Percentiles rank a stretch among this genome's conserved stretches.
Conservation (phyloP, 2,888 invertebrate genomes). For the Polyommatus icarus region DNA sequence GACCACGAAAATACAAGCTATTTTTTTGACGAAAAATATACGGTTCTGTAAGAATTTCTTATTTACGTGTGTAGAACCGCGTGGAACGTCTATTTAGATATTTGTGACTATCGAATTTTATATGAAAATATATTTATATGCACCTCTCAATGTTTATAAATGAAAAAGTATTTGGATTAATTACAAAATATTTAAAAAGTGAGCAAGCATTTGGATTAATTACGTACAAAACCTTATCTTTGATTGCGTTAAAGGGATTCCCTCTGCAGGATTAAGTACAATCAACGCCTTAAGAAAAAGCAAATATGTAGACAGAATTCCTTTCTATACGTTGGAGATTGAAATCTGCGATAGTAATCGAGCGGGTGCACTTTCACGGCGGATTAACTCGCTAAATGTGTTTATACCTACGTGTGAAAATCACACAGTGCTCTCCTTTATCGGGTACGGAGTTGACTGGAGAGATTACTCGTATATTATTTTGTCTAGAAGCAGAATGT, state of each 20-base stretch:
- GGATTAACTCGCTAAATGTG: conserved; percentile 35
- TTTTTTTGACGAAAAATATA: too few relatives aligned
- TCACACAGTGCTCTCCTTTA: not conserved
- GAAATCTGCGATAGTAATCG: conserved; percentile 34
- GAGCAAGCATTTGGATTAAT: not conserved
- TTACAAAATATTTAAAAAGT: not conserved
- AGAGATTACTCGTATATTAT: not conserved
- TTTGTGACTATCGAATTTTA: too few relatives aligned
- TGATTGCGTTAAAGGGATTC: not conserved
- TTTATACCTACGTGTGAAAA: conserved; percentile 19
- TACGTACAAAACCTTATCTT: not conserved
- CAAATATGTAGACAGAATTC: conserved; percentile 4
- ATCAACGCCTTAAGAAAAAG: not conserved
- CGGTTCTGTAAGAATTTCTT: too few relatives aligned
- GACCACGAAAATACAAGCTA: too few relatives aligned
- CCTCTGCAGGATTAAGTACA: not conserved
- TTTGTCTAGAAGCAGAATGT: not conserved
- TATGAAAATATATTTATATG: not conserved
- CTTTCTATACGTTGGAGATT: conserved; percentile 18
- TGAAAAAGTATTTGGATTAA: not conserved
- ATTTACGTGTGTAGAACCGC: too few relatives aligned
- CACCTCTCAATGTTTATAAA: too few relatives aligned
- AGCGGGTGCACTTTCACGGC: conserved; percentile 33
- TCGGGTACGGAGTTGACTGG: not conserved
- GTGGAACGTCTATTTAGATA: too few relatives aligned